Evolutionary conservation across 35 echinoderm and acorn worm genomes (phyloP).

Genomic region (Ophioderma brevispina): DNA sequence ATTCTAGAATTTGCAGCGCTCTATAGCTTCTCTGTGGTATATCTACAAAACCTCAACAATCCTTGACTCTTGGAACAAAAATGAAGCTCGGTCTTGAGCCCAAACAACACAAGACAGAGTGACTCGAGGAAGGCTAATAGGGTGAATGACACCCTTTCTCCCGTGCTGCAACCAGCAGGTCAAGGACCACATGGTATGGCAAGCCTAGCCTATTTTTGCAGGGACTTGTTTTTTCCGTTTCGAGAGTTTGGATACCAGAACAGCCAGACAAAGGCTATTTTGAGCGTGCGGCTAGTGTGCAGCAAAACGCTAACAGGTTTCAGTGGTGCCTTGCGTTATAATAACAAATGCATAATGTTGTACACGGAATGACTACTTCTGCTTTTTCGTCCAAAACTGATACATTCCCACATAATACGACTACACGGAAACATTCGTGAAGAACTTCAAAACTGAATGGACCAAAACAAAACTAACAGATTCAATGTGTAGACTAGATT

Average conservation of each 20-base stretch:
- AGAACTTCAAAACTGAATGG: background rate
- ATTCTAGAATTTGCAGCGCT: background rate
- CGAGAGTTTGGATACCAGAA: background rate
- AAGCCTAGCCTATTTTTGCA: slow-evolving; percentile 6
- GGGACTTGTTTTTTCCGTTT: background rate
- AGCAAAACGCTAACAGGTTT: background rate
- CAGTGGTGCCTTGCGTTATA: background rate
- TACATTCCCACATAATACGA: no score
- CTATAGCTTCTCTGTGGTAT: background rate
- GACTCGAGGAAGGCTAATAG: background rate
- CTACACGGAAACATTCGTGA: no score
- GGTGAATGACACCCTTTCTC: background rate
- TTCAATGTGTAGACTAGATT: background rate
- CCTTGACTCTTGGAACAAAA: no score
- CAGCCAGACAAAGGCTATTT: slow-evolving; percentile 6
- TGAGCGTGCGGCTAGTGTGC: background rate
- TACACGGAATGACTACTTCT: background rate
- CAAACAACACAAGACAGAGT: no score
- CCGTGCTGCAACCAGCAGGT: background rate
- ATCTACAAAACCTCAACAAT: background rate
- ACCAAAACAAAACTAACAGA: background rate
- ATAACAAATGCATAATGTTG: background rate
- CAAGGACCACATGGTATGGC: background rate
- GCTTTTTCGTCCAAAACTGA: no score
- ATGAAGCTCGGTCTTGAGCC: no score